Percentiles rank a stretch among this genome's conserved stretches.
Evolutionary conservation across 2,797 vertebrate genomes (phyloP).

Genomic region (Vireo griseus): DNA sequence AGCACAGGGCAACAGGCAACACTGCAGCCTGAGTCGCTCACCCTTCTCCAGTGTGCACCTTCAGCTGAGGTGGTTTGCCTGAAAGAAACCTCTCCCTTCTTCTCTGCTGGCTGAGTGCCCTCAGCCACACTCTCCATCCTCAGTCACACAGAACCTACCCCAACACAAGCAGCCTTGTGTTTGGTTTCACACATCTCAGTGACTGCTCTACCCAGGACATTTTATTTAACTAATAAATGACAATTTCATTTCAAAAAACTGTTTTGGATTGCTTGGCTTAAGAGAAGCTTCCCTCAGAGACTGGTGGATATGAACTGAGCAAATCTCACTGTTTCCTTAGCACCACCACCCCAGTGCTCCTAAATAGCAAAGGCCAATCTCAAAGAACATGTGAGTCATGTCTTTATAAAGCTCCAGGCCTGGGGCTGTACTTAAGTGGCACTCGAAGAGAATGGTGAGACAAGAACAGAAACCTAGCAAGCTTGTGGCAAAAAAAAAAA

Average conservation of each 20-base stretch:
- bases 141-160: not conserved
- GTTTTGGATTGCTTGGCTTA: not conserved
- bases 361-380: not conserved
- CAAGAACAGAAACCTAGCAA: not conserved
- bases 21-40: fast-evolving
- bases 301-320: not conserved
- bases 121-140: not conserved
- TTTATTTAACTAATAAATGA: not conserved
- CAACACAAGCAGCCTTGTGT: not conserved
- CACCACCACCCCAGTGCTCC: fast-evolving
- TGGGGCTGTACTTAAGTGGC: not conserved
- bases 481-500: not conserved
- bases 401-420: not conserved
- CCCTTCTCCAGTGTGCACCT: not conserved
- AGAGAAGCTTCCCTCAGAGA: not conserved
- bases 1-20: not conserved
- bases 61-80: not conserved
- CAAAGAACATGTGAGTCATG: not conserved
- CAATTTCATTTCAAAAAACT: not conserved
- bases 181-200: not conserved
- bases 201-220: not conserved
- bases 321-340: not conserved
- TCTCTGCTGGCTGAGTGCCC: not conserved
- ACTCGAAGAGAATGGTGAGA: not conserved
- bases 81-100: not conserved